These are phyloP conservation scores for Xiphophorus hellerii DNA, from an alignment of 2,113 vertebrate species.

Conservation along the genomic window DNA sequence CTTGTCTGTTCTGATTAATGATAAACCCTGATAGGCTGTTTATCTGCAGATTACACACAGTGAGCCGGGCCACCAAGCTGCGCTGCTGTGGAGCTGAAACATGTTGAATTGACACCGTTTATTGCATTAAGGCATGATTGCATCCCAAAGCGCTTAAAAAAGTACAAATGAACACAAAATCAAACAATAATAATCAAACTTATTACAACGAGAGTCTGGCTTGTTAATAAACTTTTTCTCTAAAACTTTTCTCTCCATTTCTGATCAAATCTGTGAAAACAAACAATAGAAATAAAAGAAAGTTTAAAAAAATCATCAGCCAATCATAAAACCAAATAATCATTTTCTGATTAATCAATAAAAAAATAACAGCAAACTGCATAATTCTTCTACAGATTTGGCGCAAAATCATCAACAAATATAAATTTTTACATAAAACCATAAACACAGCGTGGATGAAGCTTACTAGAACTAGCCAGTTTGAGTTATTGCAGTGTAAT, in stretches of 20 bases:
- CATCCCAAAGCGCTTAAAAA: slow-evolving; percentile 74
- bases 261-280: slow-evolving; percentile 32
- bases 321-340: slow-evolving; percentile 45
- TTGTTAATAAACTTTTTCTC: slow-evolving; percentile 22
- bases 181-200: slow-evolving; percentile 54
- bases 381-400: slow-evolving; percentile 69
- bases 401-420: slow-evolving; percentile 51
- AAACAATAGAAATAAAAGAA: slow-evolving; percentile 43
- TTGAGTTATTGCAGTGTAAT: slow-evolving; percentile 61
- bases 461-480: background rate
- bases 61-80: background rate
- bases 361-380: slow-evolving; percentile 58
- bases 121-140: slow-evolving; percentile 79
- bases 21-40: slow-evolving; percentile 45
- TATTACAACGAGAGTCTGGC: slow-evolving; percentile 60
- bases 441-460: slow-evolving; percentile 2
- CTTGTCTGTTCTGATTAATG: slow-evolving; percentile 57
- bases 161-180: slow-evolving; percentile 72
- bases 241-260: background rate
- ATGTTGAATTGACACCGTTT: slow-evolving; percentile 71
- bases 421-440: slow-evolving; percentile 6
- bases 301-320: slow-evolving; percentile 56
- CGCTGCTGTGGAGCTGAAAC: background rate
- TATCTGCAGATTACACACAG: slow-evolving; percentile 20
- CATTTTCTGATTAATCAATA: slow-evolving; percentile 36